phyloP scores from a whole-genome alignment of 1,140 invertebrate species.

The Marisa cornuarietis region DNA sequence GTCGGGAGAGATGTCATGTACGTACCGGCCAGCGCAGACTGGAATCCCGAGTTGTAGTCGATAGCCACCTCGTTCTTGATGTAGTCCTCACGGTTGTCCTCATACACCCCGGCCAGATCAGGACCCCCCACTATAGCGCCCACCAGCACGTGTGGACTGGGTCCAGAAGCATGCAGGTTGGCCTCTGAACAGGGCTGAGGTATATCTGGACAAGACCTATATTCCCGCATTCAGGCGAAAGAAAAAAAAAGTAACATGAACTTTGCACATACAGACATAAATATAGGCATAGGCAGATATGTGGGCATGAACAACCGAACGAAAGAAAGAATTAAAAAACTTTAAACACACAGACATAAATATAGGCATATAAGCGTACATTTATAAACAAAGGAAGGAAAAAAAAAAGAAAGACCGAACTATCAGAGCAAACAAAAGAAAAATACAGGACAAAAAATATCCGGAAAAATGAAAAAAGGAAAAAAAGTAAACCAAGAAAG shows the following conservation, averaged over 20 bases:
- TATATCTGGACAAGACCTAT: constrained; percentile 27
- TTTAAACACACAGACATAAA: neutral
- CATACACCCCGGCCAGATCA: constrained; percentile 49
- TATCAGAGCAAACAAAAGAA: too few relatives aligned
- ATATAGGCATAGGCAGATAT: too few relatives aligned
- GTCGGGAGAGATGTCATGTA: neutral
- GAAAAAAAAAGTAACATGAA: too few relatives aligned
- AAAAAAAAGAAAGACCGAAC: neutral
- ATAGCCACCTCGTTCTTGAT: constrained; percentile 60
- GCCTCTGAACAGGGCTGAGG: constrained; percentile 21
- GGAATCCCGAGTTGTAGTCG: constrained; percentile 65
- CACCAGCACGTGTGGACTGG: constrained; percentile 48
- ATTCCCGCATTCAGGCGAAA: too few relatives aligned
- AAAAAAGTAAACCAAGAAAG: too few relatives aligned
- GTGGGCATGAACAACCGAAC: neutral
- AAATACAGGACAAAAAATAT: too few relatives aligned
- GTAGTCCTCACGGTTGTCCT: constrained; percentile 54
- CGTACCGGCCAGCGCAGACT: constrained; percentile 40
- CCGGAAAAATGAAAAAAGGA: too few relatives aligned
- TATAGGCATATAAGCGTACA: neutral
- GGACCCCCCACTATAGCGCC: constrained; percentile 65
- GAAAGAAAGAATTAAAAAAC: neutral
- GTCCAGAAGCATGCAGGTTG: constrained; percentile 16
- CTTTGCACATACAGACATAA: neutral
- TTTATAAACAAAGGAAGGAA: too few relatives aligned